Percentiles rank a stretch among this genome's conserved stretches.
Evolutionary conservation across 1,140 invertebrate species (phyloP).

Genomic region (Calosoma granatense): DNA sequence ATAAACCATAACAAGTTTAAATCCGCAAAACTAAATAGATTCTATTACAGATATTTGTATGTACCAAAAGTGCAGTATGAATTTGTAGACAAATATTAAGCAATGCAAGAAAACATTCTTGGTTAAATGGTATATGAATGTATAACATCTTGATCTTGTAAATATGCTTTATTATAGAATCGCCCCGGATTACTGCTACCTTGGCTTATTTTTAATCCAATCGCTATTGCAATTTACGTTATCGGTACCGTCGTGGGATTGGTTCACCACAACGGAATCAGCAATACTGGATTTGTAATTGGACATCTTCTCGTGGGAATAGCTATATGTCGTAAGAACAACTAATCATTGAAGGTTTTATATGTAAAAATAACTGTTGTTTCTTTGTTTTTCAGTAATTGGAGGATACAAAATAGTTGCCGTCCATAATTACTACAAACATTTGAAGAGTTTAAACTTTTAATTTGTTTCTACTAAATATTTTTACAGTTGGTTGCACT

Average conservation of each 20-base stretch:
- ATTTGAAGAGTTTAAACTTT: slow-evolving; percentile 22
- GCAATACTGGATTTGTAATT: slow-evolving; percentile 22
- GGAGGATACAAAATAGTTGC: slow-evolving; percentile 18
- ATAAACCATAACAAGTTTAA: no score
- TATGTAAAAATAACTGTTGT: slow-evolving; percentile 7
- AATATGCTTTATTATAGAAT: slow-evolving; percentile 24
- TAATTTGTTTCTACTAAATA: slow-evolving; percentile 13
- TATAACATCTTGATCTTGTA: no score
- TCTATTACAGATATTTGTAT: no score
- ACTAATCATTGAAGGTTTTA: neutral
- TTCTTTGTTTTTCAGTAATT: slow-evolving; percentile 22
- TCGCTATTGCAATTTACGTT: slow-evolving; percentile 22
- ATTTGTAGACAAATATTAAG: no score
- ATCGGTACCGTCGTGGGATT: slow-evolving; percentile 24
- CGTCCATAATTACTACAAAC: slow-evolving; percentile 21
- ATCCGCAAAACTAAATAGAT: no score
- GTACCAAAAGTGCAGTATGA: no score
- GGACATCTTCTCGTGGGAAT: slow-evolving; percentile 23
- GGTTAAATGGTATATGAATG: no score
- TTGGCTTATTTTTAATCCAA: slow-evolving; percentile 26
- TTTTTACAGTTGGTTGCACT: no score
- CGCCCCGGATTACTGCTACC: slow-evolving; percentile 27
- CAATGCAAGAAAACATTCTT: no score
- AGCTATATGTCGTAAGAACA: slow-evolving; percentile 21
- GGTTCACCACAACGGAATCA: slow-evolving; percentile 23